Conservation (phyloP, 2,113 vertebrate genomes). For the Barnardius zonarius region DNA sequence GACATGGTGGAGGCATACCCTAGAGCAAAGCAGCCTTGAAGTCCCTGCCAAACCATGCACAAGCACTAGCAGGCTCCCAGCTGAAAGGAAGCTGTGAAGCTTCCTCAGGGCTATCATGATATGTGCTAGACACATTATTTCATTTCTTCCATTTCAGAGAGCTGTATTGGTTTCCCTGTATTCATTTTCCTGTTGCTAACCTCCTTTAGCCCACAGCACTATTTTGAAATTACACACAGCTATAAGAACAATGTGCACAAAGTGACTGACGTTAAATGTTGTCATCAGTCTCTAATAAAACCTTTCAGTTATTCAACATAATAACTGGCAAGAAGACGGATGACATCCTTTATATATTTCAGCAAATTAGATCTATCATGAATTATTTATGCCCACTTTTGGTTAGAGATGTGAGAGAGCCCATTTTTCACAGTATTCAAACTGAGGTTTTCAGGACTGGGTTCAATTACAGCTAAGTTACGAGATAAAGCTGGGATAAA, state of each 20-base stretch:
- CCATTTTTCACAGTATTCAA: slow-evolving; percentile 28
- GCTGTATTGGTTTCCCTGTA: not conserved
- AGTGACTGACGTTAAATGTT: slow-evolving; percentile 29
- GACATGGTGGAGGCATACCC: fast-evolving
- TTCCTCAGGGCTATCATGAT: not conserved
- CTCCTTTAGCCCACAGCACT: slow-evolving; percentile 33
- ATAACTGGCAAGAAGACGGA: slow-evolving; percentile 37
- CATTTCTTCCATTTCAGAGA: not conserved
- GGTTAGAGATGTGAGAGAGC: not conserved
- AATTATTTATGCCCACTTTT: slow-evolving; percentile 25
- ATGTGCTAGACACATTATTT: not conserved
- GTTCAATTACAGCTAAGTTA: slow-evolving; percentile 7
- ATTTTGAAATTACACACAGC: slow-evolving; percentile 41
- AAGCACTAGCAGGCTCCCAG: not conserved
- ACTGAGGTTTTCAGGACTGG: not conserved
- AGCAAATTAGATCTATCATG: slow-evolving; percentile 20
- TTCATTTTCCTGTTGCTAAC: slow-evolving; percentile 43
- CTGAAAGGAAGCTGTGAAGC: not conserved
- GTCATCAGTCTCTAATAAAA: slow-evolving; percentile 32
- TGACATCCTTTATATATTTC: slow-evolving; percentile 19
- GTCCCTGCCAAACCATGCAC: not conserved
- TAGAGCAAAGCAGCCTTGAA: not conserved
- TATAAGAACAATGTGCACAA: slow-evolving; percentile 11
- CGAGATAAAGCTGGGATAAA: not conserved
- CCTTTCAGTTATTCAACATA: not conserved